phyloP scores from a whole-genome alignment of 2,888 invertebrate genomes.

The Cyclophora albipunctata region DNA sequence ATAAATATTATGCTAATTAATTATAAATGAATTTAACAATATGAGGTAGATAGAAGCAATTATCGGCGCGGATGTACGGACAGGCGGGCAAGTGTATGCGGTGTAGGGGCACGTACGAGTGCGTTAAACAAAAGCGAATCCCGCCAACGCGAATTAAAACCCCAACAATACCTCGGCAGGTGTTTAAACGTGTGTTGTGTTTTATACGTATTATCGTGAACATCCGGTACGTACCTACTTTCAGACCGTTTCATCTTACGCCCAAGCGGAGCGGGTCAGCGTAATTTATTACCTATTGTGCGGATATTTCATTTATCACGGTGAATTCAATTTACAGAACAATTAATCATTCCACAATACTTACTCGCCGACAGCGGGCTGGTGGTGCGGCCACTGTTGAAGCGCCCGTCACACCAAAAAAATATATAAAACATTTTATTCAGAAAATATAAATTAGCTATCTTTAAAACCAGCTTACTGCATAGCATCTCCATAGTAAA shows the following conservation, averaged over 20 bases:
- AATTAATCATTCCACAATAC: conserved; percentile 74
- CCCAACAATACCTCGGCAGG: conserved; percentile 51
- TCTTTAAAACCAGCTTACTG: background rate
- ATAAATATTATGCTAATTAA: no score
- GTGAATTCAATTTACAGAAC: conserved; percentile 74
- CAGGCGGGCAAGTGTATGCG: background rate
- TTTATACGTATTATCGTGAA: conserved; percentile 57
- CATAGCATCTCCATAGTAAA: background rate
- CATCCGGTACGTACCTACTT: conserved; percentile 61
- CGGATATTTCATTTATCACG: conserved; percentile 75
- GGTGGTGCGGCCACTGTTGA: conserved; percentile 43
- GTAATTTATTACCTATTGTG: conserved; percentile 76
- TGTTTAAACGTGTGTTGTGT: conserved; percentile 57
- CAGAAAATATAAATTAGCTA: conserved; percentile 20
- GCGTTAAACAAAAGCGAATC: conserved; percentile 29
- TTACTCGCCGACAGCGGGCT: conserved; percentile 67
- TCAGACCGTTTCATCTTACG: conserved; percentile 68
- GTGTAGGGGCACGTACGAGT: conserved; percentile 2
- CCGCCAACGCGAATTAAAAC: conserved; percentile 42
- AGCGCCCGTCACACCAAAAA: conserved; percentile 32
- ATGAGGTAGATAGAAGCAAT: no score
- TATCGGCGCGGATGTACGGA: no score
- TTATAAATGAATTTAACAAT: no score
- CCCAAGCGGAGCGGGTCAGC: conserved; percentile 67
- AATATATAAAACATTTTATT: conserved; percentile 28